Conservation (phyloP, 2,888 invertebrate species). For the Neoascia interrupta region DNA sequence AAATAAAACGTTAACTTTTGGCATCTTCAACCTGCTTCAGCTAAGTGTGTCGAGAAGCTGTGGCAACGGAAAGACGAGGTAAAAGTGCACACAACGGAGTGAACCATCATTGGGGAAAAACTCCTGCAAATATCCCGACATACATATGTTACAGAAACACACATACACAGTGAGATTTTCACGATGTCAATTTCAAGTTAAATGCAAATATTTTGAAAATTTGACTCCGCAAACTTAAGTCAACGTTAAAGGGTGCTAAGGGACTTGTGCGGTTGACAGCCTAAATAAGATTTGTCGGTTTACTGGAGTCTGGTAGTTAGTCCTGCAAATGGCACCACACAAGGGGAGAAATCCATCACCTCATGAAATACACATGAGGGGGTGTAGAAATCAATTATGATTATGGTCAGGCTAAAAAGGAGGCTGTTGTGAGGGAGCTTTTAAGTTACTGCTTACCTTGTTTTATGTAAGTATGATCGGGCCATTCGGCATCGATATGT, state of each 20-base stretch:
- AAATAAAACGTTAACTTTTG: conserved; percentile 26
- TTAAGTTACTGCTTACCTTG: too few relatives aligned
- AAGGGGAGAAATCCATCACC: too few relatives aligned
- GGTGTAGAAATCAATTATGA: too few relatives aligned
- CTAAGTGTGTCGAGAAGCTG: neutral
- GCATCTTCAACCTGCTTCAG: conserved; percentile 9
- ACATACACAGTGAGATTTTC: conserved; percentile 16
- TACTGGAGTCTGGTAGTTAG: too few relatives aligned
- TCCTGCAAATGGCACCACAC: too few relatives aligned
- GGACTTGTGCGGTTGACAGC: conserved; percentile 56
- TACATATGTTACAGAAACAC: neutral
- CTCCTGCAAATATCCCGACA: conserved; percentile 5
- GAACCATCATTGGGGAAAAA: conserved; percentile 31
- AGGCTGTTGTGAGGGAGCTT: too few relatives aligned
- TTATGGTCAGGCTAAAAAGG: too few relatives aligned
- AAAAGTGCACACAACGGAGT: conserved; percentile 33
- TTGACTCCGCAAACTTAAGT: conserved; percentile 40
- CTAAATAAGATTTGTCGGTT: too few relatives aligned
- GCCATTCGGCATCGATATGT: too few relatives aligned
- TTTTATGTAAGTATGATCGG: too few relatives aligned
- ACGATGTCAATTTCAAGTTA: conserved; percentile 59
- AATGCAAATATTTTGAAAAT: conserved; percentile 63
- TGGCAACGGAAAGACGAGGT: neutral
- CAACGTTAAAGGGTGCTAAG: conserved; percentile 24
- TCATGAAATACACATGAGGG: too few relatives aligned